Evolutionary conservation across 2,797 vertebrate species (phyloP).

Genomic region (Leuciscus waleckii): DNA sequence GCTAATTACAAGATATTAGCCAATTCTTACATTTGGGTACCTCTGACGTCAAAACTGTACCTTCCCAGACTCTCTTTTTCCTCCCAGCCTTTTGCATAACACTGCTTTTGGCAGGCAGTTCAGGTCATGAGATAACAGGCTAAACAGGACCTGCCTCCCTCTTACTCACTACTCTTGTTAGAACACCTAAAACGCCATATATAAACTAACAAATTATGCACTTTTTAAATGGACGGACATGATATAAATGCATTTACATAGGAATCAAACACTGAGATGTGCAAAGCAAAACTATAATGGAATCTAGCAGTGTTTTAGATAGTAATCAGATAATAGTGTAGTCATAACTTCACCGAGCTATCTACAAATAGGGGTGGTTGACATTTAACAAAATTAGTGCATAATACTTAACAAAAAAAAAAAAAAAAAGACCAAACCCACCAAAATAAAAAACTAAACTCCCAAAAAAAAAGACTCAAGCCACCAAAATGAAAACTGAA

Average conservation of each 20-base stretch:
- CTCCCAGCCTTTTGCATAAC: constrained; percentile 72
- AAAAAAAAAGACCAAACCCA: background rate
- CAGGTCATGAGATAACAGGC: constrained; percentile 68
- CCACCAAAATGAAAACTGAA: background rate
- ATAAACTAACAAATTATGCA: background rate
- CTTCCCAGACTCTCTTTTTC: constrained; percentile 78
- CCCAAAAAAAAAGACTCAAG: background rate
- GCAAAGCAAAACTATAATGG: background rate
- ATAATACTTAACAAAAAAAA: background rate
- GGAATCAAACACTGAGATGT: too few relatives aligned
- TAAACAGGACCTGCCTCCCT: constrained; percentile 54
- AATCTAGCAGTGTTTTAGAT: background rate
- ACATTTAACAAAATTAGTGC: background rate
- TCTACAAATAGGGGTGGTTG: constrained; percentile 1
- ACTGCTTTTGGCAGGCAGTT: constrained; percentile 73
- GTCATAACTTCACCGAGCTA: constrained; percentile 9
- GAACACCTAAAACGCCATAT: background rate
- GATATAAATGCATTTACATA: background rate
- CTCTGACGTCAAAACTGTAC: constrained; percentile 84
- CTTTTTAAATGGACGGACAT: background rate
- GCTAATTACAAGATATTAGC: constrained; percentile 78
- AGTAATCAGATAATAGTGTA: background rate
- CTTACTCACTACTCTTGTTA: background rate
- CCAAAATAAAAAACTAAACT: background rate
- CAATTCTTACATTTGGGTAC: constrained; percentile 79